Base-by-base conservation (phyloP, 2,113 vertebrate genomes). In the Platichthys flesus region DNA sequence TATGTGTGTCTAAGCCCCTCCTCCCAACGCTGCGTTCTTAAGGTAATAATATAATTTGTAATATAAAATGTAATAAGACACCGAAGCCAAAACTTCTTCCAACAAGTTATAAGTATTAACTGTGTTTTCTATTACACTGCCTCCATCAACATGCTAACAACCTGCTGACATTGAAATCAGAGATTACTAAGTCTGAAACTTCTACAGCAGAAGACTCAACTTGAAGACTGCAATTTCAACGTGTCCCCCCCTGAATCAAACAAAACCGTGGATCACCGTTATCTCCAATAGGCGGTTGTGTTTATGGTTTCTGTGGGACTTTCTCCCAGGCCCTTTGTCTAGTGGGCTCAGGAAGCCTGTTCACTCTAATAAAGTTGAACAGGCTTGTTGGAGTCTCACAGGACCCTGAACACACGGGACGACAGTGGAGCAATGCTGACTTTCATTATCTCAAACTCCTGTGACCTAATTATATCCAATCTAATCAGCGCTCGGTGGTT, bases 381-480 rank as follows among this genome's bases (percentile, higher is more conserved):
- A 85, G 84, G 85, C 72, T 58, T 21, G 67, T 52, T 80, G 81
- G 40, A 40, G 82, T 88, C 80, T 79, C 87, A 71, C 72, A 67
- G 83, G 88, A 87, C 73, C 73, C 49, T 16, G 63, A 90, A 55
- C 82, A 75, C 61, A 61, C 20, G 9, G 81, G 83, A 79, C 59
- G 28, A 88, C 82, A 89, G 69, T 52, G 1, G 71, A 71, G 83
- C 62, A 88, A 71, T n/a, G 28, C 85, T 83, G 76, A 85, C 79
- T 88, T 89, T 85, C 81, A 91, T 90, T 88, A 90, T 85, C 85
- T 88, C 79, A 83, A 85, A 88, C 85, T 83, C 68, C 75, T 70
- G 26, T 90, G 91, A 91, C 86, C 90, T 84, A 88, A 91, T 90
- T 90, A 84, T 68, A 86, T 89, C 81, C 72, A 81, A 55, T 88